Conservation (phyloP, 2,888 invertebrate species). For the Erannis defoliaria region DNA sequence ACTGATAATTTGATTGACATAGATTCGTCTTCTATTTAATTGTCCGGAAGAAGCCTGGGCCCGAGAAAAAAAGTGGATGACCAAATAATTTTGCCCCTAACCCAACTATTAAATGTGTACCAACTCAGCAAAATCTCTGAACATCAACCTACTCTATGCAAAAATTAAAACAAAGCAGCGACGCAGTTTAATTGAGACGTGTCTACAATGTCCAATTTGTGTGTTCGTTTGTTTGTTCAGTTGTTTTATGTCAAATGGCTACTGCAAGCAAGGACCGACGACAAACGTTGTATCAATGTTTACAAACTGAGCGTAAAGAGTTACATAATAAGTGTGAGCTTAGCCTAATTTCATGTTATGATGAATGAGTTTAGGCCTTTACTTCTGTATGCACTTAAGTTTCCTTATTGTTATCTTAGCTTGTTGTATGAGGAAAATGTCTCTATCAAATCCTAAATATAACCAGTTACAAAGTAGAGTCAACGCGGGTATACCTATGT, state of each 20-base stretch:
- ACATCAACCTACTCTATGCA: constrained; percentile 19
- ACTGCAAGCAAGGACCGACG: constrained; percentile 26
- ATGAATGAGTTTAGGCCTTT: constrained; percentile 2
- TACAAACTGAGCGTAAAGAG: constrained; percentile 10
- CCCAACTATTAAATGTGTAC: no score
- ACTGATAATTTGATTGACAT: no score
- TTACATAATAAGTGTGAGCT: constrained; percentile 30
- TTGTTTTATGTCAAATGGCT: constrained; percentile 34
- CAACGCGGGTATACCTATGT: no score
- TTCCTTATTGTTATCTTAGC: background rate
- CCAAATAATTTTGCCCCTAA: background rate
- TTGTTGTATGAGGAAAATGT: no score
- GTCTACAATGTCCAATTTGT: constrained; percentile 29
- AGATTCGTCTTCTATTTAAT: no score
- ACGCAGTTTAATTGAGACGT: constrained; percentile 35
- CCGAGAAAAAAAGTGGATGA: no score
- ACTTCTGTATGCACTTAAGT: background rate
- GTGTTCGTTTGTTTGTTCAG: constrained; percentile 30
- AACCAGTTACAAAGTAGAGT: no score
- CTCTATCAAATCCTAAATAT: no score
- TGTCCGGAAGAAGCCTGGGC: no score
- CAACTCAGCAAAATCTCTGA: constrained; percentile 11
- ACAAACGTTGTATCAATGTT: constrained; percentile 31
- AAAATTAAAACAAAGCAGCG: constrained; percentile 20
- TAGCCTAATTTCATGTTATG: constrained; percentile 25